phyloP scores from a whole-genome alignment of 2,113 vertebrate species.

The Gallinago undulata region DNA sequence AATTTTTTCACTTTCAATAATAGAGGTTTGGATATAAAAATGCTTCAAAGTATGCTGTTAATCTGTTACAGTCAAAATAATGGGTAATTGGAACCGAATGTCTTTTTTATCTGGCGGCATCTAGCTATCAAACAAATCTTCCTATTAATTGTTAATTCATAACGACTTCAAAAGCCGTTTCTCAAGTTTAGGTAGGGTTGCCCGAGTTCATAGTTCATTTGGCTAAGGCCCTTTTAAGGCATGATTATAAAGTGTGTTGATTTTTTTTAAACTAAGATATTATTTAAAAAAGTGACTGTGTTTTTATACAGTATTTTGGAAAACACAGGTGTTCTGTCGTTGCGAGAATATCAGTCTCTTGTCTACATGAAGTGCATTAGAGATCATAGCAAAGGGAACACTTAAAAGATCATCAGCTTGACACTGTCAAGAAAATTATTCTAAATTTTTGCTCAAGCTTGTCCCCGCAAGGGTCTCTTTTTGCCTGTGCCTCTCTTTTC shows the following conservation, averaged over 20 bases:
- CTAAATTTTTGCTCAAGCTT: conserved; percentile 10
- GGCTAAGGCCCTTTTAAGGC: not conserved
- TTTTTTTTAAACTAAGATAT: not conserved
- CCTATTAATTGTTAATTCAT: conserved; percentile 18
- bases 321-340: not conserved
- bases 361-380: not conserved
- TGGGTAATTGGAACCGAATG: not conserved
- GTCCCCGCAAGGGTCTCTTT: not conserved
- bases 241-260: not conserved
- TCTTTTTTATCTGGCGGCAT: not conserved
- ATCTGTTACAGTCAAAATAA: conserved; percentile 11
- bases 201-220: not conserved
- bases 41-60: not conserved
- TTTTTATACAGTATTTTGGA: not conserved
- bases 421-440: not conserved
- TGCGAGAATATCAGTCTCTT: not conserved
- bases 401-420: not conserved
- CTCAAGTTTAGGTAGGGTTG: not conserved
- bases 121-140: conserved; percentile 17
- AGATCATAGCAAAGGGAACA: not conserved
- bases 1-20: conserved; percentile 6
- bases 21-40: not conserved
- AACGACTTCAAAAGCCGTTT: not conserved
- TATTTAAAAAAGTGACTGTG: not conserved
- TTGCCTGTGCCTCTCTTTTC: not conserved